Evolutionary conservation across 1,140 invertebrate species (phyloP).

Genomic region (Adelges cooleyi): DNA sequence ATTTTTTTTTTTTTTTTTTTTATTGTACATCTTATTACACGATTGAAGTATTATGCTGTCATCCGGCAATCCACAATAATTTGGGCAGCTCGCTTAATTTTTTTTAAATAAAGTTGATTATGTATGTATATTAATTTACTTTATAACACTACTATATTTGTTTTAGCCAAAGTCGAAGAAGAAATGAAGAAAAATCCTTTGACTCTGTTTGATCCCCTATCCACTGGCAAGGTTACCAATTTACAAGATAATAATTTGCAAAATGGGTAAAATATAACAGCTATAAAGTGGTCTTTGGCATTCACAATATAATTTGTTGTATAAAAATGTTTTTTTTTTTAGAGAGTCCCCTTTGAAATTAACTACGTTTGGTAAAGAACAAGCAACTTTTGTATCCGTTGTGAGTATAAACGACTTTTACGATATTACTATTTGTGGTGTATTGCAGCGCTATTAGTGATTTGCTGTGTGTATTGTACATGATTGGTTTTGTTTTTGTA

Average conservation of each 20-base stretch:
- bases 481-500: background rate
- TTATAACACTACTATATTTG: too few relatives aligned
- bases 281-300: too few relatives aligned
- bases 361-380: constrained; percentile 38
- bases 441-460: background rate
- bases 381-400: constrained; percentile 61
- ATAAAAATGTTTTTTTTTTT: background rate
- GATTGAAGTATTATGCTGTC: too few relatives aligned
- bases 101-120: too few relatives aligned
- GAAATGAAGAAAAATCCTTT: constrained; percentile 43
- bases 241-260: constrained; percentile 10
- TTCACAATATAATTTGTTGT: too few relatives aligned
- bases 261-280: too few relatives aligned
- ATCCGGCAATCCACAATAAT: too few relatives aligned
- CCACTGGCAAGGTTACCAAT: background rate
- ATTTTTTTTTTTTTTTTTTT: too few relatives aligned
- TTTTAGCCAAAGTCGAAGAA: constrained; percentile 46
- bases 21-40: too few relatives aligned
- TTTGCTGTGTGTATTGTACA: background rate
- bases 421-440: background rate
- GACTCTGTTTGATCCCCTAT: constrained; percentile 32
- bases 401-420: constrained; percentile 43
- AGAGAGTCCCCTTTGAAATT: constrained; percentile 11
- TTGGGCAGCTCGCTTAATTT: too few relatives aligned
- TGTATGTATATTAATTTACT: too few relatives aligned